Conservation (phyloP, 2,888 invertebrate genomes). For the Ypsolopha scabrella region DNA sequence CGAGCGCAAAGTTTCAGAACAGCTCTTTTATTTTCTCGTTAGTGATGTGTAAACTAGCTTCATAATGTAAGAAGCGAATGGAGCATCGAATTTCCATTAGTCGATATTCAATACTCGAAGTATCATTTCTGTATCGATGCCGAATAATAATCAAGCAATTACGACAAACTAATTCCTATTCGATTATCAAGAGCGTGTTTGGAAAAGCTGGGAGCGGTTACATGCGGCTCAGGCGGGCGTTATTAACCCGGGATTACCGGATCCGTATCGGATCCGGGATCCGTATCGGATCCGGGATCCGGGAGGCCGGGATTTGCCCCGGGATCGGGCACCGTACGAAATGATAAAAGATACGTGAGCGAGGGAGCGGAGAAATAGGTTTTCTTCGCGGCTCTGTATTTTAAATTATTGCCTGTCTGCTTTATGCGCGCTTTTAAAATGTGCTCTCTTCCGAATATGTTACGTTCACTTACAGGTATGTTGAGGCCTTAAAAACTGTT, state of each 20-base stretch:
- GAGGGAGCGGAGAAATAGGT: conserved; percentile 1
- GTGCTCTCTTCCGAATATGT: no score
- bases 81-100: no score
- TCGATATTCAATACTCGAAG: neutral
- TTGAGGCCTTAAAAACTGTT: no score
- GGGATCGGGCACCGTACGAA: conserved; percentile 55
- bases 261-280: conserved; percentile 55
- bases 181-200: conserved; percentile 40
- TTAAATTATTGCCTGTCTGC: no score
- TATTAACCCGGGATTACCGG: conserved; percentile 18
- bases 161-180: conserved; percentile 46
- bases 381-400: neutral
- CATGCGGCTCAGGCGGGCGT: conserved; percentile 5
- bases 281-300: conserved; percentile 52
- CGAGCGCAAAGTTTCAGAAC: conserved; percentile 4
- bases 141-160: conserved; percentile 47
- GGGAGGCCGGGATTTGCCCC: conserved; percentile 68
- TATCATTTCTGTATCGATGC: neutral
- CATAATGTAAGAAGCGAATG: no score
- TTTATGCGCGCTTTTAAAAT: no score
- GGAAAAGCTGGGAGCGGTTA: neutral
- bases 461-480: no score
- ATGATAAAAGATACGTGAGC: conserved; percentile 61
- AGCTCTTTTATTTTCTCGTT: neutral
- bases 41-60: no score